These are phyloP conservation scores for Ploceus nigricollis DNA, from an alignment of 2,113 vertebrate genomes.

Conservation along the genomic window DNA sequence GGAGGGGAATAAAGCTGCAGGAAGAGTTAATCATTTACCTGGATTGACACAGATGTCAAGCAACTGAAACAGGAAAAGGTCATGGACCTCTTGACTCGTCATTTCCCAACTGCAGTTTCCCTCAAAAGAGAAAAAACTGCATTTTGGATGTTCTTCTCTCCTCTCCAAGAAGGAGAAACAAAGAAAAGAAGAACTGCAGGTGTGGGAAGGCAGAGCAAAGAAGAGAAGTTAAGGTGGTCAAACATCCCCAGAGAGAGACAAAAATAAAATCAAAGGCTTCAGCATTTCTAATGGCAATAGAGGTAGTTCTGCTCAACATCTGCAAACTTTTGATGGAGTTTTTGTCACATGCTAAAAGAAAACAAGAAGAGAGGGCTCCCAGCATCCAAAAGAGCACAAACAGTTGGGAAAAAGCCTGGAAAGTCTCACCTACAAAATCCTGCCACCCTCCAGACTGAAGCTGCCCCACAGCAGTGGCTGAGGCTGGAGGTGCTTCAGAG, in stretches of 20 bases:
- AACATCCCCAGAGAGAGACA: not conserved
- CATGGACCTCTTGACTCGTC: not conserved
- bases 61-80: not conserved
- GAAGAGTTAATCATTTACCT: not conserved
- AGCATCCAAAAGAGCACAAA: not conserved
- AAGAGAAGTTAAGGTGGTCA: not conserved
- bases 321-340: not conserved
- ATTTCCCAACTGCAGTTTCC: not conserved
- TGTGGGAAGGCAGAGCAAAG: not conserved
- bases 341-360: not conserved
- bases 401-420: not conserved
- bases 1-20: not conserved
- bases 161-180: not conserved
- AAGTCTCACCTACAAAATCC: not conserved
- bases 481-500: not conserved
- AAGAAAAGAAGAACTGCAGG: not conserved
- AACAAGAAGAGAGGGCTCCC: not conserved
- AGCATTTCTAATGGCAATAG: not conserved
- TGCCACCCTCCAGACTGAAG: not conserved
- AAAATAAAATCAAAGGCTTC: not conserved
- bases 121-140: not conserved
- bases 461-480: not conserved
- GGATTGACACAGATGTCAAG: not conserved
- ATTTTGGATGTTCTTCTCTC: not conserved
- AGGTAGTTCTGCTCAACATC: not conserved